Conservation (phyloP, 2,113 vertebrate genomes). For the Opisthocomus hoazin region DNA sequence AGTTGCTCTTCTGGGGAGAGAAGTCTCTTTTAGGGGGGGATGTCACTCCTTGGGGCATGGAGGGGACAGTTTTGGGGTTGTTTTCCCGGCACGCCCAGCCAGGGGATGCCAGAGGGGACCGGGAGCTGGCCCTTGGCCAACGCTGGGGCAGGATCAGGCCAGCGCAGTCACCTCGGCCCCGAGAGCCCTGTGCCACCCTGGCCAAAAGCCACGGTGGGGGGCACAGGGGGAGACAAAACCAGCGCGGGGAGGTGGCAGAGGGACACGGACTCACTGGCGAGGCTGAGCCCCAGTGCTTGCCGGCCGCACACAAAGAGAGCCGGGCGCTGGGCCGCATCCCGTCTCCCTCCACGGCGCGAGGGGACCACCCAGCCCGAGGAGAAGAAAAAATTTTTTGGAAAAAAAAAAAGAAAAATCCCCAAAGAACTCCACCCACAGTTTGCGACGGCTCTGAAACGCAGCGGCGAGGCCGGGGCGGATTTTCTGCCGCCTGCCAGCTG, state of each 20-base stretch:
- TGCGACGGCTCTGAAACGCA: neutral
- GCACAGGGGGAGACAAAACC: neutral
- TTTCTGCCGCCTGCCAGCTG: too few relatives aligned
- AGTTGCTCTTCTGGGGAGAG: neutral
- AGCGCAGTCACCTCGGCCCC: neutral
- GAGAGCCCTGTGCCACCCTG: neutral
- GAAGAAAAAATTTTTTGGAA: neutral
- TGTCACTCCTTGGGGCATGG: neutral
- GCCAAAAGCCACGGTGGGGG: neutral
- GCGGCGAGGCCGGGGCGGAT: neutral
- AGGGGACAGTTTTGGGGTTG: neutral
- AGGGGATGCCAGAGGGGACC: neutral
- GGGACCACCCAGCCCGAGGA: conserved; percentile 1
- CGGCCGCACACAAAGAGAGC: conserved; percentile 2
- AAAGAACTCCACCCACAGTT: neutral
- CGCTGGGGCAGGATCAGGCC: neutral
- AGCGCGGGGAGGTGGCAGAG: neutral
- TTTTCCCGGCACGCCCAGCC: neutral
- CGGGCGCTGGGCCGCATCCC: neutral
- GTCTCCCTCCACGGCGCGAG: neutral
- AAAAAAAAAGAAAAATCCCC: accelerated
- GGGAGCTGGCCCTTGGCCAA: neutral
- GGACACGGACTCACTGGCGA: neutral
- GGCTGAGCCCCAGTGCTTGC: neutral
- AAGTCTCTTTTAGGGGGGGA: neutral